Percentiles rank a stretch among this genome's conserved stretches.
Evolutionary conservation across 2,888 invertebrate species (phyloP).

Genomic region (Archips crataeganus): DNA sequence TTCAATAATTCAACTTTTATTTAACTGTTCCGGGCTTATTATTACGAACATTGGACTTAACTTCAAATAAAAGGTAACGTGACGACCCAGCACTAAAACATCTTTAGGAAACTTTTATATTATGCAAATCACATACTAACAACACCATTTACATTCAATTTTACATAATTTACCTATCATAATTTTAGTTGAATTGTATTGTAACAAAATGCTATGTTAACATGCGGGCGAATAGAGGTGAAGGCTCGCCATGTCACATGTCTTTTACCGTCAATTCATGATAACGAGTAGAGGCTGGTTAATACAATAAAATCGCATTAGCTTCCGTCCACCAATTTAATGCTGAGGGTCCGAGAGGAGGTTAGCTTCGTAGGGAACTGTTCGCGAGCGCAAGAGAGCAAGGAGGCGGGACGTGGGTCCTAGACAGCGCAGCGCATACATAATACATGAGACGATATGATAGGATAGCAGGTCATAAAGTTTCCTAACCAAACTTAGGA

Average conservation of each 20-base stretch:
- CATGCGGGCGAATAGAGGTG: constrained; percentile 57
- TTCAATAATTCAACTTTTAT: neutral
- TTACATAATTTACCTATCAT: constrained; percentile 31
- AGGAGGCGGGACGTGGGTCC: neutral
- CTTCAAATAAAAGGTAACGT: neutral
- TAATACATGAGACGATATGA: neutral
- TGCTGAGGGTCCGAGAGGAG: constrained; percentile 54
- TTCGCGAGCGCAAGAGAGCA: neutral
- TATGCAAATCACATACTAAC: constrained; percentile 23
- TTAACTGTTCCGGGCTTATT: neutral
- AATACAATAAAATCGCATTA: constrained; percentile 60
- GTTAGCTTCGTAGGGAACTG: constrained; percentile 40
- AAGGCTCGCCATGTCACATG: constrained; percentile 55
- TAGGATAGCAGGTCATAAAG: neutral
- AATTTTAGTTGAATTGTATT: constrained; percentile 35
- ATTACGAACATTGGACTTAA: neutral
- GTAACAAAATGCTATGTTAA: constrained; percentile 41
- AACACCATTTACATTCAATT: constrained; percentile 8
- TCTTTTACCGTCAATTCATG: constrained; percentile 57
- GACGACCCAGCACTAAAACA: neutral
- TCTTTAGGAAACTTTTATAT: constrained; percentile 16
- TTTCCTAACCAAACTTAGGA: neutral
- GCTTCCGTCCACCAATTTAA: constrained; percentile 63
- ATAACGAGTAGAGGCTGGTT: constrained; percentile 57
- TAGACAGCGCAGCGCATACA: neutral